A percentile compares a stretch with the other conserved stretches of the same genome.
Evolutionary conservation across 2,888 invertebrate species (phyloP).

Genomic region (Sclerodermus sp.): DNA sequence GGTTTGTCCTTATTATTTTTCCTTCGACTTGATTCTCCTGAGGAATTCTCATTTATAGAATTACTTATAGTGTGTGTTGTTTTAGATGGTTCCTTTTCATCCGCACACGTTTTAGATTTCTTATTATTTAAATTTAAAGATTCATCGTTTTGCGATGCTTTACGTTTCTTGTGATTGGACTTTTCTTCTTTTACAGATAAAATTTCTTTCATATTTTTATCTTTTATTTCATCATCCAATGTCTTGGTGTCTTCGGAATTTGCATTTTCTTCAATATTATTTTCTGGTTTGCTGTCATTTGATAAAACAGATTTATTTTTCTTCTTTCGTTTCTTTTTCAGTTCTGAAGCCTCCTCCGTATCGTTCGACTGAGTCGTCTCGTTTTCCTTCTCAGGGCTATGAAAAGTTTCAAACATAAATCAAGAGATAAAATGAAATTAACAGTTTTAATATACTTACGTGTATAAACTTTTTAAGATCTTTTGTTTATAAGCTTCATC

Average conservation of each 20-base stretch:
- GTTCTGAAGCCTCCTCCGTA: slow-evolving; percentile 33
- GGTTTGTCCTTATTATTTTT: slow-evolving; percentile 15
- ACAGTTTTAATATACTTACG: slow-evolving; percentile 44
- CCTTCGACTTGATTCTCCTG: slow-evolving; percentile 12
- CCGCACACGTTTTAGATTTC: background rate
- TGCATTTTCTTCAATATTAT: background rate
- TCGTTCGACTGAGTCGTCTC: slow-evolving; percentile 45
- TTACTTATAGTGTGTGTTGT: background rate
- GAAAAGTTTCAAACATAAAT: slow-evolving; percentile 11
- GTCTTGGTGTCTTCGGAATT: slow-evolving; percentile 11
- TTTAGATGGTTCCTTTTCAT: slow-evolving; percentile 13
- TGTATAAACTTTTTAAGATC: slow-evolving; percentile 77
- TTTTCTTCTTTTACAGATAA: slow-evolving; percentile 19
- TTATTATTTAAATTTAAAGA: background rate
- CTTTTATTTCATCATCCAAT: slow-evolving; percentile 14
- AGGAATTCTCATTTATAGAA: slow-evolving; percentile 33
- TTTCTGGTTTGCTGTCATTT: too few species aligned
- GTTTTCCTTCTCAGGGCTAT: slow-evolving; percentile 35
- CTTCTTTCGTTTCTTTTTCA: slow-evolving; percentile 13
- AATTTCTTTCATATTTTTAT: slow-evolving; percentile 9
- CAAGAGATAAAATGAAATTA: background rate
- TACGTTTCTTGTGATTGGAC: slow-evolving; percentile 22
- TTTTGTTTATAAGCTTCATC: slow-evolving; percentile 77
- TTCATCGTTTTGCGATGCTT: background rate
- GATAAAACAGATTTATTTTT: slow-evolving; percentile 26